phyloP scores from a whole-genome alignment of 1,140 invertebrate species.

The Heliconius hermathena region DNA sequence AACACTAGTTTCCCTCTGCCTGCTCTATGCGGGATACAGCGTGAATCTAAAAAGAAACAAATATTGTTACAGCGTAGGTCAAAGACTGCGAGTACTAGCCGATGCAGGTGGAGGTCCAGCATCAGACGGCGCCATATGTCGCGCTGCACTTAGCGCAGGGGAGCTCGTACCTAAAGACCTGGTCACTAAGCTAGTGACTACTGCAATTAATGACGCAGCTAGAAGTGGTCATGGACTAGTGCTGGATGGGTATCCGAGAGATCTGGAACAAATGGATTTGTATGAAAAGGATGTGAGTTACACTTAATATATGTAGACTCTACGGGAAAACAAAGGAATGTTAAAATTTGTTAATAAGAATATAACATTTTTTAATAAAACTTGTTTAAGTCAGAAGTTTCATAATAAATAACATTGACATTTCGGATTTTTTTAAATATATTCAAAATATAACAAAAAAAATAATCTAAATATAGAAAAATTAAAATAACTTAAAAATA shows the following conservation, averaged over 20 bases:
- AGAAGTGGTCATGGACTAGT: conserved; percentile 85
- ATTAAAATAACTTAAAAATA: no score
- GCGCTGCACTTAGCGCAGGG: conserved; percentile 88
- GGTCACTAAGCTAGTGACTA: conserved; percentile 85
- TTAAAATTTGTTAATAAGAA: no score
- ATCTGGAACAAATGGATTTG: conserved; percentile 90
- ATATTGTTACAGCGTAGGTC: conserved; percentile 83
- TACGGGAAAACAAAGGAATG: no score
- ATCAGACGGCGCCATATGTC: conserved; percentile 82
- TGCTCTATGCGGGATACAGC: no score
- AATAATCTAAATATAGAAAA: no score
- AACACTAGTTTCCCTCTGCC: no score
- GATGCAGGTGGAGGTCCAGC: conserved; percentile 82
- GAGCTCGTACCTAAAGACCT: conserved; percentile 89
- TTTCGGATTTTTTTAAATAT: no score
- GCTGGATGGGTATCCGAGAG: conserved; percentile 94
- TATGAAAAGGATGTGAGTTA: conserved; percentile 91
- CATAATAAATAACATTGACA: no score
- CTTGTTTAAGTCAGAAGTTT: no score
- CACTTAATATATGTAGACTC: no score
- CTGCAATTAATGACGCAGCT: conserved; percentile 74
- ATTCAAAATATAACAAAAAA: no score
- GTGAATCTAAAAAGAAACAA: neutral
- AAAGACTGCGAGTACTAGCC: conserved; percentile 85
- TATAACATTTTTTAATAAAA: no score